These are phyloP conservation scores for Pachyseris speciosa DNA, from an alignment of 64 coral and sea anemone genomes.

Conservation along the genomic window DNA sequence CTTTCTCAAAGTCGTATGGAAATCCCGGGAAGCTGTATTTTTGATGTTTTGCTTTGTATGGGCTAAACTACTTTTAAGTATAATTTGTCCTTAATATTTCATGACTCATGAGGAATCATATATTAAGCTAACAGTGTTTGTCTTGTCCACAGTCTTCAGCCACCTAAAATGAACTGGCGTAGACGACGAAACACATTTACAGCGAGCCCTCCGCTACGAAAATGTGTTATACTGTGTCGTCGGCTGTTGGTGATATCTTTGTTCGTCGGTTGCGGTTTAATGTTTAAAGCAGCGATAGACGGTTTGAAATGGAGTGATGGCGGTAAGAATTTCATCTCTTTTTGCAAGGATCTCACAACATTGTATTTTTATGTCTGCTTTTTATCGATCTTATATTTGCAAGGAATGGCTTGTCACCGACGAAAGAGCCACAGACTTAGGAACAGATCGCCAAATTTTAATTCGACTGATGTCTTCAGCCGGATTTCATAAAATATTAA, in stretches of 20 bases:
- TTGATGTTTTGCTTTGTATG: neutral
- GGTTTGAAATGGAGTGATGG: slow-evolving; percentile 30
- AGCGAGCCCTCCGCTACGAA: slow-evolving; percentile 31
- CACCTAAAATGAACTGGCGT: slow-evolving; percentile 9
- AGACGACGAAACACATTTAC: slow-evolving; percentile 23
- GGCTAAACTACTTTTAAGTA: slow-evolving; percentile 41
- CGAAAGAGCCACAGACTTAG: neutral
- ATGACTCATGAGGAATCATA: neutral
- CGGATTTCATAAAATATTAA: slow-evolving; percentile 55
- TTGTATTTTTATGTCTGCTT: neutral
- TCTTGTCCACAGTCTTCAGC: neutral
- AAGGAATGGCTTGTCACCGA: neutral
- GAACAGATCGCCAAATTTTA: neutral
- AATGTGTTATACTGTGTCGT: slow-evolving; percentile 24
- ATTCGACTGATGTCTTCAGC: neutral
- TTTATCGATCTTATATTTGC: neutral
- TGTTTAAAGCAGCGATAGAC: slow-evolving; percentile 30
- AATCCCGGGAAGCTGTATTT: neutral
- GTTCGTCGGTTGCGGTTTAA: slow-evolving; percentile 74
- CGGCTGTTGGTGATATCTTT: slow-evolving; percentile 51
- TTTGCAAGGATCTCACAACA: neutral
- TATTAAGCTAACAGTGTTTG: slow-evolving; percentile 27
- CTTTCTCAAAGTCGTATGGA: neutral
- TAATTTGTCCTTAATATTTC: slow-evolving; percentile 43
- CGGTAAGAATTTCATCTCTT: slow-evolving; percentile 13